These are phyloP conservation scores for Aspidiotus rigidus DNA, from an alignment of 2,888 invertebrate genomes.

Conservation along the genomic window DNA sequence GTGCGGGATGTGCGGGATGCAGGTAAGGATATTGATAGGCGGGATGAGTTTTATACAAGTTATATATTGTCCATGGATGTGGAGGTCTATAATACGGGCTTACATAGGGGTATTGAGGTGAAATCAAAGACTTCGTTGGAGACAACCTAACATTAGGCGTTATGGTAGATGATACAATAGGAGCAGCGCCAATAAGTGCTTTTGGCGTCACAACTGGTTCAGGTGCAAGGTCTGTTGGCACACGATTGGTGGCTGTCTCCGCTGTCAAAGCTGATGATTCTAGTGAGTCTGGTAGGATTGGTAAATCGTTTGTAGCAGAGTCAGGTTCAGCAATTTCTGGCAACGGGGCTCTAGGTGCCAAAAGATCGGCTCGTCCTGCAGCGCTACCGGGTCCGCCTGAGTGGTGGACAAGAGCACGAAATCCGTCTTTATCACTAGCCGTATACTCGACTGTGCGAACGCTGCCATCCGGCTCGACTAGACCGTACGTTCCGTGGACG, in stretches of 20 bases:
- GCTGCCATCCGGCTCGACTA: conserved; percentile 32
- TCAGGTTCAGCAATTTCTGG: not conserved
- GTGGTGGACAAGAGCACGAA: conserved; percentile 23
- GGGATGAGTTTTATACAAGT: conserved; percentile 25
- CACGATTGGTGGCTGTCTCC: not conserved
- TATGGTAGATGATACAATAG: not conserved
- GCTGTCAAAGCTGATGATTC: not conserved
- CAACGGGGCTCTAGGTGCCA: conserved; percentile 4
- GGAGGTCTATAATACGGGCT: conserved; percentile 23
- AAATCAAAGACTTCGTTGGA: not conserved
- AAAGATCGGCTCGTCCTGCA: not conserved
- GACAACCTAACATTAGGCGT: not conserved
- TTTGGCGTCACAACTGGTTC: not conserved
- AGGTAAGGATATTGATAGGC: conserved; percentile 18
- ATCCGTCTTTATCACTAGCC: conserved; percentile 24
- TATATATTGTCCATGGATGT: conserved; percentile 24
- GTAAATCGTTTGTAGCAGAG: not conserved
- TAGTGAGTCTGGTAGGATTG: not conserved
- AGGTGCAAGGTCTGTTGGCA: not conserved
- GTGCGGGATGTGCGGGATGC: conserved; percentile 19
- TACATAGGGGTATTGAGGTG: conserved; percentile 2
- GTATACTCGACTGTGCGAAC: conserved; percentile 28
- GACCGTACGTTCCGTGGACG: conserved; percentile 26
- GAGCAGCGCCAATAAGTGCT: not conserved
- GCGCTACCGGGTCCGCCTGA: conserved; percentile 11